Base-by-base conservation (phyloP, 2,888 invertebrate genomes). In the Coremacera marginata region DNA sequence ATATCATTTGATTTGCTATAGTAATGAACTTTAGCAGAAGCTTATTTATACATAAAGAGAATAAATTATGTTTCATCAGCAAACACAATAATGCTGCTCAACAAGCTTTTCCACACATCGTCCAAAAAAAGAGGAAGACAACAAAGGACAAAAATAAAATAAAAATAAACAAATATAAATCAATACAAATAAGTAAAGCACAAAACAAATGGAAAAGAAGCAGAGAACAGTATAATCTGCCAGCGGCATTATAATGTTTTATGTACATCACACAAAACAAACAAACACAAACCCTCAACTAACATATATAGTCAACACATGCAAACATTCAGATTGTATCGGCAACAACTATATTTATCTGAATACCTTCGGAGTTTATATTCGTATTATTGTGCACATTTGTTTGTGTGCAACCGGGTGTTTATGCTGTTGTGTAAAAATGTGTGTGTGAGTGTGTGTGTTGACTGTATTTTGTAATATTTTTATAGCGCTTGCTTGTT, bases 31-130 rank as follows among this genome's bases (percentile, higher is more conserved):
- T 65, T 31, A 34, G 44, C 67, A 67, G 37, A 16, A n/a, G 37
- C 67, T 67, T 9, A 67, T 22, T 19, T 37, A 37, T 44, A 60
- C 57, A 60, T 14, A 51, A 9, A 63, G 27, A 25, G 51, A 65
- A 65, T 73, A 65, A 65, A 73, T 73, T 73, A 73, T 52, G 65
- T 73, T 73, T 73, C 52, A 73, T 65, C 65, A 63, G 52, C 34
- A 65, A 73, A 65, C 63, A 73, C 52, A 65, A 73, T 52, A 73
- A 65, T 62, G 22, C 57, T 71, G 57, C 44, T 71, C 55, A 70
- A 60, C 57, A 3, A 5, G 31, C 63, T 63, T 31, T n/a, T n/a
- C 3, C 63, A 31, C 52, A 52, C 52, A 52, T 5, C 1, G 1
- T 16, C 16, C 7, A 52, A n/a, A n/a, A n/a, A n/a, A 31, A 31